Evolutionary conservation across 2,113 vertebrate genomes (phyloP), one percentile per base, ranked within the genome.

Genomic region (Brachirus orientalis): DNA sequence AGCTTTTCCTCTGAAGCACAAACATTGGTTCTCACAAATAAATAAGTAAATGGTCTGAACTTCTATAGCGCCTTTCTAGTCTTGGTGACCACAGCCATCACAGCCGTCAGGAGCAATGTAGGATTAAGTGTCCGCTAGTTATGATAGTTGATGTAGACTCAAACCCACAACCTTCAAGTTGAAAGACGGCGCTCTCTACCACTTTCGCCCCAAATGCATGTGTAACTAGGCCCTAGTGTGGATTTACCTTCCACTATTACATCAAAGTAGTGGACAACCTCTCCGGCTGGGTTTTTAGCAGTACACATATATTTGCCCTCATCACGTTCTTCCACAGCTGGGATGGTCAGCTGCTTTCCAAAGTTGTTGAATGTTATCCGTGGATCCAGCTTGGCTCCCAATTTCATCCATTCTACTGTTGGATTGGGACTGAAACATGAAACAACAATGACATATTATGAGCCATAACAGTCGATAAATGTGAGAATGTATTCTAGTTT

Each of bases 201-300:
- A n/a, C n/a, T n/a, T n/a, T n/a, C n/a, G n/a, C n/a, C n/a, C n/a
- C n/a, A n/a, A n/a, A n/a, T n/a, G n/a, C n/a, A n/a, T 18, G 8
- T 37, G 35, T 54, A 50, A 71, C 68, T 52, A 69, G 12, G 36
- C 47, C 33, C n/a, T 6, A 33, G 22, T 22, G 63, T 53, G 59
- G 58, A 80, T 80, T 46, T 86, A 99, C 97, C 97, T 96, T 98
- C 94, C 10, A 99, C 94, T 0, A 75, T 88, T 19, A 98, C 94
- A 0, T 89, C 89, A 79, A 97, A 97, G 74, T 94, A 88, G 11
- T 97, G 96, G 6, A 80, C 87, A 2, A 10, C 71, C 43, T 88
- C 83, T 60, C 96, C 97, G 63, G 91, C 77, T 47, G 71, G 50
- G 83, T 98, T 99, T 60, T 63, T 85, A n/a, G 94, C 96, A 0